These are phyloP conservation scores for Penaeus japonicus DNA, from an alignment of 1,140 invertebrate genomes.

Conservation along the genomic window DNA sequence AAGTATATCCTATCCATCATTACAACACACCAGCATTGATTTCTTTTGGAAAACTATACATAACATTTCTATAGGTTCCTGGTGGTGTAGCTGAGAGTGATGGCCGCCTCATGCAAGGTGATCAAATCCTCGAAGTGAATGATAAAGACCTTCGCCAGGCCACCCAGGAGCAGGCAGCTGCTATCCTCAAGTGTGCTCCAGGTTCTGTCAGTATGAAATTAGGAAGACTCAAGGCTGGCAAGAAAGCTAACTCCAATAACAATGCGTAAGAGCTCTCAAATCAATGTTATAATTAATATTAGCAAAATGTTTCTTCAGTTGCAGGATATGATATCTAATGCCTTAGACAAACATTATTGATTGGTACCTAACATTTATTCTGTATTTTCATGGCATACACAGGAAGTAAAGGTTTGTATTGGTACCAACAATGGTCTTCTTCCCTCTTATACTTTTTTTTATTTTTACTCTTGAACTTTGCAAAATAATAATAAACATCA, in stretches of 20 bases:
- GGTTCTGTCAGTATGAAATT: conserved; percentile 82
- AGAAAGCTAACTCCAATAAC: conserved; percentile 43
- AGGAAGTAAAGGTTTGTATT: conserved; percentile 53
- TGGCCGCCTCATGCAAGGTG: conserved; percentile 89
- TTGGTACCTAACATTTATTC: not conserved
- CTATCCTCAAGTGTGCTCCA: conserved; percentile 83
- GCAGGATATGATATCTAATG: not conserved
- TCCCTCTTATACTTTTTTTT: not conserved
- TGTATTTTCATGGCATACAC: not conserved
- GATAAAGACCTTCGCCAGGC: conserved; percentile 83
- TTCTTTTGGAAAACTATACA: not conserved
- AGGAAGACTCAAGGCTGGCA: conserved; percentile 75
- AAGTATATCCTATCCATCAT: not conserved
- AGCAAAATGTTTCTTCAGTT: not conserved
- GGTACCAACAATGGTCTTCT: too few relatives aligned
- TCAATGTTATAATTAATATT: not conserved
- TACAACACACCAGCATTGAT: not conserved
- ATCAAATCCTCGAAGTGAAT: conserved; percentile 90
- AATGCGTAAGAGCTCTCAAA: conserved; percentile 28
- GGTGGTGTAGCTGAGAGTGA: conserved; percentile 92
- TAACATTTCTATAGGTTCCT: conserved; percentile 71
- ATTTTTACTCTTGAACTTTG: not conserved
- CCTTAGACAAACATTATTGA: not conserved
- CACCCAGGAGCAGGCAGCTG: conserved; percentile 85
- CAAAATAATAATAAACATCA: too few relatives aligned